Evolutionary conservation across 2,888 invertebrate genomes (phyloP).

Genomic region (Zygaena filipendulae): DNA sequence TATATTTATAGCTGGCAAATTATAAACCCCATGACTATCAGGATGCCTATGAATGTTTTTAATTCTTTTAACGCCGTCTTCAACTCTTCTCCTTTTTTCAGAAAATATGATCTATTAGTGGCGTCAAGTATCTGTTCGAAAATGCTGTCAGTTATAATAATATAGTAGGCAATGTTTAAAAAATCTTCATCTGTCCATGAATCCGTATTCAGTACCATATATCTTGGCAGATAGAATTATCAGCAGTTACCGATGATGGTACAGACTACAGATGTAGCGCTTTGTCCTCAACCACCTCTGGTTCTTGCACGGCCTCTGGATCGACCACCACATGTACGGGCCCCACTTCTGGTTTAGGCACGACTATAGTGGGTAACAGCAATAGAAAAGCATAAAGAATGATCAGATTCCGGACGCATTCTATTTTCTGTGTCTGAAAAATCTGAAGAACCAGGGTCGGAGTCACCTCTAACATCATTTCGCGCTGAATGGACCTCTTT

Average conservation of each 20-base stretch:
- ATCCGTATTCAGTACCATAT: slow-evolving; percentile 1
- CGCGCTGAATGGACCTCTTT: background rate
- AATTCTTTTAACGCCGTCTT: slow-evolving; percentile 2
- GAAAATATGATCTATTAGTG: too few relatives aligned
- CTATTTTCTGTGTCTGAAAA: slow-evolving; percentile 4
- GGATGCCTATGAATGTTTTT: slow-evolving; percentile 2
- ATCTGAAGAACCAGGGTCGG: slow-evolving; percentile 4
- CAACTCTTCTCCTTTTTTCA: slow-evolving; percentile 4
- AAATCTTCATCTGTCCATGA: slow-evolving; percentile 5
- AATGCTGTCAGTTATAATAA: slow-evolving; percentile 3
- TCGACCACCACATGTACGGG: slow-evolving; percentile 1
- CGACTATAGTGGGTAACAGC: slow-evolving; percentile 1
- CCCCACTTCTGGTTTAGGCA: background rate
- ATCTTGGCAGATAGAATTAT: slow-evolving; percentile 6
- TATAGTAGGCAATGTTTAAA: slow-evolving; percentile 6
- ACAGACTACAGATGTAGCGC: background rate
- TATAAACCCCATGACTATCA: slow-evolving; percentile 1
- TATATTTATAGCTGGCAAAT: background rate
- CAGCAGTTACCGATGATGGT: background rate
- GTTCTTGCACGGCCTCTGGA: slow-evolving; percentile 3
- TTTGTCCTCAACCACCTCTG: slow-evolving; percentile 2
- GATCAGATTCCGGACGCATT: slow-evolving; percentile 4
- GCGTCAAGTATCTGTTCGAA: background rate
- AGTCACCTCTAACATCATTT: slow-evolving; percentile 2
- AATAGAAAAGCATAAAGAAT: slow-evolving; percentile 1